These are phyloP conservation scores for Drosophila sp. DNA, from an alignment of 1,140 invertebrate genomes.

Conservation along the genomic window DNA sequence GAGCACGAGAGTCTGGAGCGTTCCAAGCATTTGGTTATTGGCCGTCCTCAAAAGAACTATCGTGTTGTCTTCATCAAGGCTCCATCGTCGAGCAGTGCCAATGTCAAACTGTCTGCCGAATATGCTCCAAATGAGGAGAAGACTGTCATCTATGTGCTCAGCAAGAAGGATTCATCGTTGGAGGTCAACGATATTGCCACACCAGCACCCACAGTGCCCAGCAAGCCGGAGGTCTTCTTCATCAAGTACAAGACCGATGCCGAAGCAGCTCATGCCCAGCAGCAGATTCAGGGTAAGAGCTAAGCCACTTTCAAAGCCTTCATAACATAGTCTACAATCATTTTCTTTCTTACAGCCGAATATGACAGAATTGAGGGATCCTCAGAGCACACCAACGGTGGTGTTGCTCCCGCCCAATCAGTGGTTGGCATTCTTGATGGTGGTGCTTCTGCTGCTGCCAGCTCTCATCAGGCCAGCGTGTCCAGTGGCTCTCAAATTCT, in stretches of 20 bases:
- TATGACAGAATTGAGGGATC: conserved; percentile 77
- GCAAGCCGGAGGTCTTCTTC: conserved; percentile 90
- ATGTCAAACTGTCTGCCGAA: conserved; percentile 74
- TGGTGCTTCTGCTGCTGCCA: conserved; percentile 31
- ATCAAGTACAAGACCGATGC: conserved; percentile 89
- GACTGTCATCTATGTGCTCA: conserved; percentile 93
- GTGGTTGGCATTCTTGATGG: conserved; percentile 77
- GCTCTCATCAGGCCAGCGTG: conserved; percentile 29
- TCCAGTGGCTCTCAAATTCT: conserved; percentile 11
- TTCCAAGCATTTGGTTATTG: conserved; percentile 76
- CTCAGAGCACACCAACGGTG: conserved; percentile 74
- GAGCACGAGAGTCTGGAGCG: conserved; percentile 69
- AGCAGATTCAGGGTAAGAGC: conserved; percentile 77
- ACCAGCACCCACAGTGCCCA: conserved; percentile 88
- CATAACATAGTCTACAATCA: too few species aligned
- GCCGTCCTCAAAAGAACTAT: conserved; percentile 90
- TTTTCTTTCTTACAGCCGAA: conserved; percentile 49
- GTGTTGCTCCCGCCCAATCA: conserved; percentile 72
- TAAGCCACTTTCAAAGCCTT: not conserved
- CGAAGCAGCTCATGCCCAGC: conserved; percentile 81
- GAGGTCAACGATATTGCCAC: conserved; percentile 89
- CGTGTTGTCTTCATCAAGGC: conserved; percentile 95
- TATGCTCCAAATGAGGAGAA: conserved; percentile 88
- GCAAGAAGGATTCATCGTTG: conserved; percentile 87
- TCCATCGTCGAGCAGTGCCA: conserved; percentile 88